Percentiles rank a stretch among this genome's conserved stretches.
phyloP scores from a whole-genome alignment of 2,888 invertebrate genomes.

The Rhagium mordax region DNA sequence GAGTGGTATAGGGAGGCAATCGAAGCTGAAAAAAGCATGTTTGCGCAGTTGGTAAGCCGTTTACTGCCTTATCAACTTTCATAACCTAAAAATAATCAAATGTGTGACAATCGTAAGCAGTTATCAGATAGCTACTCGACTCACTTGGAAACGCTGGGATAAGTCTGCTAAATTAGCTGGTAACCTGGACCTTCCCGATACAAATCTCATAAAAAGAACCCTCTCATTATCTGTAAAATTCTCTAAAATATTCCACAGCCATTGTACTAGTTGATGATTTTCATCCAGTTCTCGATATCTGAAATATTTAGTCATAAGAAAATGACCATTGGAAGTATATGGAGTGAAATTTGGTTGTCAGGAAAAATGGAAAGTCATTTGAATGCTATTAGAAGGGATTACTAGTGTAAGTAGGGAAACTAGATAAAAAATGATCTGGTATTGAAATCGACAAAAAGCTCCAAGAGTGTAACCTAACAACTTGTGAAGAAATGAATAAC shows the following conservation, averaged over 20 bases:
- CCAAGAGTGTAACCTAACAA: too few relatives aligned
- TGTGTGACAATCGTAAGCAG: too few relatives aligned
- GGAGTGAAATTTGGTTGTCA: not conserved
- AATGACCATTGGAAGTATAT: not conserved
- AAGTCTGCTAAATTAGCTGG: constrained; percentile 78
- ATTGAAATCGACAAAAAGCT: too few relatives aligned
- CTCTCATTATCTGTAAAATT: constrained; percentile 76
- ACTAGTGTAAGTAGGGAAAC: too few relatives aligned
- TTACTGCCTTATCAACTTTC: constrained; percentile 73
- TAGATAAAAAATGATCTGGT: too few relatives aligned
- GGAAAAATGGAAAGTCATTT: not conserved
- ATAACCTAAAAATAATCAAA: constrained; percentile 68
- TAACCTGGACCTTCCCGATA: constrained; percentile 77
- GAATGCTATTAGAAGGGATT: too few relatives aligned
- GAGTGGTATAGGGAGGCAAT: constrained; percentile 75
- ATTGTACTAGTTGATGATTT: constrained; percentile 74
- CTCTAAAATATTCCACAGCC: constrained; percentile 78
- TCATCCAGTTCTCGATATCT: constrained; percentile 79
- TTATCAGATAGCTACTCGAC: constrained; percentile 15
- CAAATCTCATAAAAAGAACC: constrained; percentile 78
- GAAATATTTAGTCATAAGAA: too few relatives aligned
- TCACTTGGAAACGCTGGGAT: constrained; percentile 77
- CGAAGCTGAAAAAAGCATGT: constrained; percentile 78
- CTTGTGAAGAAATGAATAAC: too few relatives aligned
- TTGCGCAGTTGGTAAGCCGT: constrained; percentile 78